Conservation (phyloP, 2,888 invertebrate genomes). For the Pterostichus madidus region DNA sequence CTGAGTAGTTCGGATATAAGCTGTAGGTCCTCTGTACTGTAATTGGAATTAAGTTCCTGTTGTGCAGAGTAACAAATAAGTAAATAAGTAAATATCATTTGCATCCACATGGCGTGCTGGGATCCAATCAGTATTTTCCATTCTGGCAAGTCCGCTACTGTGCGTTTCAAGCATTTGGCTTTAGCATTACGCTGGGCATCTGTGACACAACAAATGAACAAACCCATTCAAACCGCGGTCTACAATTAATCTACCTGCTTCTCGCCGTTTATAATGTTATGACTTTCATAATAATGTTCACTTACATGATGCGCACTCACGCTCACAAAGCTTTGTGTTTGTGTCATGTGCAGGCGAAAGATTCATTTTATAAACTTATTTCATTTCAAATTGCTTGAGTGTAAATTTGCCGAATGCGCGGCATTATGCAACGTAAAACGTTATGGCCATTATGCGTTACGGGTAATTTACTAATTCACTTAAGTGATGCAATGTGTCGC, state of each 20-base stretch:
- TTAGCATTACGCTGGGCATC: no score
- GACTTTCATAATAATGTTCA: constrained; percentile 35
- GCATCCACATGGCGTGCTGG: no score
- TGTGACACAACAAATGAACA: constrained; percentile 25
- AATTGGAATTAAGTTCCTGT: no score
- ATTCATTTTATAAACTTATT: constrained; percentile 41
- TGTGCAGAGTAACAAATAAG: no score
- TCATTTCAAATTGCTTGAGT: constrained; percentile 21
- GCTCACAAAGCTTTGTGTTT: constrained; percentile 24
- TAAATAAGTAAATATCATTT: no score
- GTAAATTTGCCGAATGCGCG: constrained; percentile 25
- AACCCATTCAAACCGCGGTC: constrained; percentile 13
- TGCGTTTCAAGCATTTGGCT: no score
- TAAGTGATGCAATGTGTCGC: constrained; percentile 44
- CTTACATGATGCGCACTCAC: background rate
- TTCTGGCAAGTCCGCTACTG: no score
- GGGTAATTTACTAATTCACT: constrained; percentile 52
- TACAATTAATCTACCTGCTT: constrained; percentile 14
- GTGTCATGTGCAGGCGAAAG: constrained; percentile 5
- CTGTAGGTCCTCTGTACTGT: no score
- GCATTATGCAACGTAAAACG: constrained; percentile 31
- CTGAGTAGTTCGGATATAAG: no score
- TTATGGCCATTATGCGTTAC: constrained; percentile 40
- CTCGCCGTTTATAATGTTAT: constrained; percentile 15
- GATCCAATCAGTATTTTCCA: no score